These are phyloP conservation scores for Drosophila subobscura DNA, from an alignment of 1,140 invertebrate genomes.

Conservation along the genomic window DNA sequence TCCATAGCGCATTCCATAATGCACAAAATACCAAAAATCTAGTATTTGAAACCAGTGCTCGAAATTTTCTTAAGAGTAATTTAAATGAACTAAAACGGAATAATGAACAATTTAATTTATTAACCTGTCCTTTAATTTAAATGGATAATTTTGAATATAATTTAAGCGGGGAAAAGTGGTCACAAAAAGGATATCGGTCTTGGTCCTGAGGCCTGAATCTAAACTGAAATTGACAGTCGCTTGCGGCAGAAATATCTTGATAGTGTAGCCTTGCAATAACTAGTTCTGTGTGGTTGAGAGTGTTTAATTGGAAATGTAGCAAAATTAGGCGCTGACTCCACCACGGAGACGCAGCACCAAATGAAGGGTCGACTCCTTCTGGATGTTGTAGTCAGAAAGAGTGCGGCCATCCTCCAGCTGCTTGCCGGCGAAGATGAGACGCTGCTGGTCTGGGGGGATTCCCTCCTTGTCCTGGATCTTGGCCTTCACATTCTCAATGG, in stretches of 20 bases:
- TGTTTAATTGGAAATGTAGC: constrained; percentile 44
- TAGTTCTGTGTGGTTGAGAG: constrained; percentile 28
- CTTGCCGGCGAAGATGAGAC: too few species aligned
- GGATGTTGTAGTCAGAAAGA: constrained; percentile 91
- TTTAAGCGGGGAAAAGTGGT: constrained; percentile 28
- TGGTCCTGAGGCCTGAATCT: constrained; percentile 24
- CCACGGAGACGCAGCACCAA: constrained; percentile 94
- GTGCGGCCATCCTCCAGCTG: too few species aligned
- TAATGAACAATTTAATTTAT: constrained; percentile 28
- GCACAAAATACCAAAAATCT: too few species aligned
- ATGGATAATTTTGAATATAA: constrained; percentile 28
- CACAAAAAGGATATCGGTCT: constrained; percentile 9
- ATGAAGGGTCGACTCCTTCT: constrained; percentile 96
- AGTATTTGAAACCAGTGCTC: not conserved
- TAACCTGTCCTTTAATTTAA: constrained; percentile 47
- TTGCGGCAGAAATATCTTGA: constrained; percentile 14
- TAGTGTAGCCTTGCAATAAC: constrained; percentile 1
- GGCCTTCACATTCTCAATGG: too few species aligned
- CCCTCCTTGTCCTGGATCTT: too few species aligned
- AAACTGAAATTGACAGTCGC: constrained; percentile 24
- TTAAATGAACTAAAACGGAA: not conserved
- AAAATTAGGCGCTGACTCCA: constrained; percentile 84
- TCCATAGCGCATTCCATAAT: too few species aligned
- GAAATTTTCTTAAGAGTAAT: not conserved
- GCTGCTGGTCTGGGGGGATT: too few species aligned